A percentile compares a stretch with the other conserved stretches of the same genome.
Evolutionary conservation across 2,797 vertebrate genomes (phyloP).

Genomic region (Sebastes vulpes): DNA sequence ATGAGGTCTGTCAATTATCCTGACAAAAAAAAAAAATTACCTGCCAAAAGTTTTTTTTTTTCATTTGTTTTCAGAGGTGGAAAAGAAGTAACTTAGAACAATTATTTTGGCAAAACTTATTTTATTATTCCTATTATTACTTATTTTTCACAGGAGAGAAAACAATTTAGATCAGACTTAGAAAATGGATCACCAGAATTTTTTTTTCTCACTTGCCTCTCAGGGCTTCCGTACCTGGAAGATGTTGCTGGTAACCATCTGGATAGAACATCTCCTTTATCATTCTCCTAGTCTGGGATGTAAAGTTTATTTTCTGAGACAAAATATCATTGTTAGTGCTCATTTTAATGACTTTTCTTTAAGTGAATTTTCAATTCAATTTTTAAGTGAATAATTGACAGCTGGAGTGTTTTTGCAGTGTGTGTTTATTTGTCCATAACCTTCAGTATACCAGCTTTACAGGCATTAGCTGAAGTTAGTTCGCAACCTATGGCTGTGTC

Average conservation of each 20-base stretch:
- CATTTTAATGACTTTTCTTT: background rate
- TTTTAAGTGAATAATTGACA: background rate
- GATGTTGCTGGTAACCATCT: background rate
- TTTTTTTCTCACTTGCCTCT: no score
- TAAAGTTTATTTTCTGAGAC: background rate
- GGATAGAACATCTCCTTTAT: background rate
- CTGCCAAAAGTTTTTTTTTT: no score
- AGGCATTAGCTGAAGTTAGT: background rate
- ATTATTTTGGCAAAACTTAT: no score
- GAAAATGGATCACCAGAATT: no score
- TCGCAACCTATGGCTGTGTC: background rate
- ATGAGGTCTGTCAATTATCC: no score
- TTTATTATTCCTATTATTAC: no score
- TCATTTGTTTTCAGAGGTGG: no score
- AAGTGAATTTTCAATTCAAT: background rate
- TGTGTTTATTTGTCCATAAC: background rate
- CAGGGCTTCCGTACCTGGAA: no score
- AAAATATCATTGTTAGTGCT: background rate
- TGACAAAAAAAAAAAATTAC: no score
- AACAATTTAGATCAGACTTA: no score
- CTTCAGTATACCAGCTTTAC: background rate
- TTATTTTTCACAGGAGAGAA: no score
- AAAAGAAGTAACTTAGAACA: no score
- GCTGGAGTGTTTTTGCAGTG: background rate
- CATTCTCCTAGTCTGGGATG: background rate